phyloP scores from a whole-genome alignment of 2,113 vertebrate species.

The Rhea americana region DNA sequence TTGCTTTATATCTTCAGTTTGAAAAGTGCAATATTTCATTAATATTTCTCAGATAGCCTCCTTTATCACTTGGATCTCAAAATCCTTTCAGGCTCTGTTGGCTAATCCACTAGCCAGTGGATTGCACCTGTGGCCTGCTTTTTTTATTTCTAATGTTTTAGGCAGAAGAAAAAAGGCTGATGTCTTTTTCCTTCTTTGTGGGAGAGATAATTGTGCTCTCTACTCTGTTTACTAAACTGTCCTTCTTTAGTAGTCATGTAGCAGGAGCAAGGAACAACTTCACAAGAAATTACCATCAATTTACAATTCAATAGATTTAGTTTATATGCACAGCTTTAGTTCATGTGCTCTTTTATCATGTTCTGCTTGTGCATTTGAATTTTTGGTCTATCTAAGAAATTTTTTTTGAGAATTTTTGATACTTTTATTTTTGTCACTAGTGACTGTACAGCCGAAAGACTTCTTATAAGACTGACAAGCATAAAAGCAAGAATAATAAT shows the following conservation, averaged over 20 bases:
- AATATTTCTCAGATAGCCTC: not conserved
- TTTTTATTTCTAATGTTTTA: not conserved
- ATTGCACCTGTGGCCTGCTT: not conserved
- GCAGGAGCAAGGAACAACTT: not conserved
- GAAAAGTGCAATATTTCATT: not conserved
- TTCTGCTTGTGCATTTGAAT: not conserved
- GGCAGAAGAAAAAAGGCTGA: not conserved
- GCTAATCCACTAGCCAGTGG: not conserved
- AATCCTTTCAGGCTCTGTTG: not conserved
- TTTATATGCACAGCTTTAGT: not conserved
- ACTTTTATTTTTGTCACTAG: not conserved
- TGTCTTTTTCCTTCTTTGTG: not conserved
- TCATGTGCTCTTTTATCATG: not conserved
- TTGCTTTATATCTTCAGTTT: not conserved
- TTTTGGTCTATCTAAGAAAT: not conserved
- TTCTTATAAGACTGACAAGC: not conserved
- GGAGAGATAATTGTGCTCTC: not conserved
- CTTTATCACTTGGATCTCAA: not conserved
- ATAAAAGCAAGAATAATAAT: not conserved
- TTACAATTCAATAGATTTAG: not conserved
- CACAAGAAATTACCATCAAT: not conserved
- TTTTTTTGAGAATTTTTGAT: not conserved
- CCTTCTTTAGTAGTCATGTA: not conserved
- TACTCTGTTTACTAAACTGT: not conserved
- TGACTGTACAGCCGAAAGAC: not conserved